Evolutionary conservation across 1,140 invertebrate genomes (phyloP), one percentile per base, ranked within the genome.

Genomic region (Thaumetopoea pityocampa): DNA sequence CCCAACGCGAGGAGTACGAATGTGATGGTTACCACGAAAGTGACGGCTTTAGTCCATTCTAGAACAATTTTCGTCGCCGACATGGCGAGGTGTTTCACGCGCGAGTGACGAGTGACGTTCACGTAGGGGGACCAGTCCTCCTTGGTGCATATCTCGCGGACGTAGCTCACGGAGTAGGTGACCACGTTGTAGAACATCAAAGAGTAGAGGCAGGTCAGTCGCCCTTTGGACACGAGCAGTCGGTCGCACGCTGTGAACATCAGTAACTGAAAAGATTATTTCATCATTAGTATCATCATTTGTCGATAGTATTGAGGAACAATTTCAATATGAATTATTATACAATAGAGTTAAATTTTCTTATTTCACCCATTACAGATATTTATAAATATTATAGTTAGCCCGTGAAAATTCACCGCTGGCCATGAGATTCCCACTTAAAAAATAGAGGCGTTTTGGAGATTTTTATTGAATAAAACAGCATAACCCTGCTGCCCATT

Each of bases 181-280:
- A 93, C 85, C 1, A 93, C 92, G 65, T 93, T 93, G 83, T 93
- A 93, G 74, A 94, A 93, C 89, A 93, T 92, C 2, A 94, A 79
- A 0, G 91, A 91, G 67, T 94, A 94, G 5, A 94, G 85, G 10
- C 88, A 88, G 0, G 91, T 92, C 11, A 92, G 79, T 20, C 86
- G 77, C 38, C 92, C 90, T 22, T 89, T 86, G 0, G 73, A 74
- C 3, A 85, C 78, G 7, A 92, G 63, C 2, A 91, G 82, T 1
- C 88, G 82, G 52, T 93, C 92, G 59, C 91, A 92, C 32, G 92
- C 85, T 16, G 89, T 89, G 65, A 94, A 90, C 71, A 93, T 92
- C 17, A 92, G 74, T 60, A 92, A 72, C 90, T 92, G 87, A 40
- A 87, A 87, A 22, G 32, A 46, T 20, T 19, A 35, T 5, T 20